These are phyloP conservation scores for Prosopocoilus inquinatus DNA, from an alignment of 2,888 invertebrate species.

Conservation along the genomic window DNA sequence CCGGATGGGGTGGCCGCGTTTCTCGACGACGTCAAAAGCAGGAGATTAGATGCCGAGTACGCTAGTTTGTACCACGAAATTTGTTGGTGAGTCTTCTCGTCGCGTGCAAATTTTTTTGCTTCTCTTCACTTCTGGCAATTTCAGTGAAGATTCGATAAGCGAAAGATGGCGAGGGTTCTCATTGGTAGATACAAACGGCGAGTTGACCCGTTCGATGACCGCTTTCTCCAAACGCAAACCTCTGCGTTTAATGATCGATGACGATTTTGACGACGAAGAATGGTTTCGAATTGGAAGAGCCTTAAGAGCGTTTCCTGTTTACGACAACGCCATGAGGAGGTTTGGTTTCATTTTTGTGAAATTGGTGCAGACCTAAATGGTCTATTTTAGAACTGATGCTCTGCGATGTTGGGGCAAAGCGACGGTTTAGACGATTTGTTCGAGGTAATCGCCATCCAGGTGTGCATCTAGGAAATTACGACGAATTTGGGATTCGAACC, in stretches of 20 bases:
- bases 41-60: slow-evolving; percentile 37
- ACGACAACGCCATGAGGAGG: not conserved
- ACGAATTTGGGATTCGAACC: not conserved
- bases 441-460: not conserved
- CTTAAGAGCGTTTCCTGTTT: not conserved
- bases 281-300: slow-evolving; percentile 4
- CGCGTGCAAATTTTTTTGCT: not conserved
- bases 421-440: too few species aligned
- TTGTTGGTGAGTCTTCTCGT: not conserved
- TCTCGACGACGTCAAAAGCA: slow-evolving; percentile 60
- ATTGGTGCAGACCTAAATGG: not conserved
- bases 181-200: slow-evolving; percentile 5
- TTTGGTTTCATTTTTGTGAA: slow-evolving; percentile 1
- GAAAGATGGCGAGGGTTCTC: slow-evolving; percentile 5
- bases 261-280: not conserved
- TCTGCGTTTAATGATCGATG: slow-evolving; percentile 8
- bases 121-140: not conserved
- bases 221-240: not conserved
- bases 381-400: too few species aligned
- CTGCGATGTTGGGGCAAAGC: too few species aligned
- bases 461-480: not conserved
- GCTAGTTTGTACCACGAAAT: slow-evolving; percentile 37
- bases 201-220: not conserved
- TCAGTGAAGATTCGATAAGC: not conserved
- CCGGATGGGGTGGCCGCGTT: slow-evolving; percentile 67